A percentile compares a stretch with the other conserved stretches of the same genome.
Conservation (phyloP, 2,888 invertebrate species). For the Tanypteryx hageni region DNA sequence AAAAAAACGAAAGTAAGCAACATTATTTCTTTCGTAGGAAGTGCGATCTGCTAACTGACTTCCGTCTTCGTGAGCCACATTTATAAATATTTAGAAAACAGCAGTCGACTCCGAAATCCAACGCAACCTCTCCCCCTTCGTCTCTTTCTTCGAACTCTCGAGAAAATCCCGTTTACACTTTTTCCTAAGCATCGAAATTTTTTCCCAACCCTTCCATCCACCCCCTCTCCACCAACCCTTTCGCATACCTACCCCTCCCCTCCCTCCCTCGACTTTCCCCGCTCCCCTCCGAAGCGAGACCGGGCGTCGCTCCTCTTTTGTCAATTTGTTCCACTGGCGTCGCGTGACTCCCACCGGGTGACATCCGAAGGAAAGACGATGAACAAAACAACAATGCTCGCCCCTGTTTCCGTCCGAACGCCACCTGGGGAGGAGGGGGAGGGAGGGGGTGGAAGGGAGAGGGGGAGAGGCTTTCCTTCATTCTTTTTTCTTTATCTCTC, state of each 20-base stretch:
- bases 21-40: no score
- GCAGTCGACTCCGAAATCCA: no score
- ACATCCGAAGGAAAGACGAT: background rate
- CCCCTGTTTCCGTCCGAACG: background rate
- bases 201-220: background rate
- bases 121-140: background rate
- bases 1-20: no score
- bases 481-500: background rate
- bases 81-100: no score
- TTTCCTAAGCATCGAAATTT: background rate
- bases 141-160: background rate
- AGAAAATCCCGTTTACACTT: background rate
- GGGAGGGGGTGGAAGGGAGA: background rate
- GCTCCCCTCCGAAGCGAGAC: background rate
- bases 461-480: no score
- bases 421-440: background rate
- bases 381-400: background rate
- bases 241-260: background rate
- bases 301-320: background rate
- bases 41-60: no score
- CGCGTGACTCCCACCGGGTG: background rate
- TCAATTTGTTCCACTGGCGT: constrained; percentile 40
- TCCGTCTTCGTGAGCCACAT: no score
- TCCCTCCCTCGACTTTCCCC: background rate
- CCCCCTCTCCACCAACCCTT: background rate